These are phyloP conservation scores for Parasteatoda lunata DNA, from an alignment of 2,888 invertebrate species.

Conservation along the genomic window DNA sequence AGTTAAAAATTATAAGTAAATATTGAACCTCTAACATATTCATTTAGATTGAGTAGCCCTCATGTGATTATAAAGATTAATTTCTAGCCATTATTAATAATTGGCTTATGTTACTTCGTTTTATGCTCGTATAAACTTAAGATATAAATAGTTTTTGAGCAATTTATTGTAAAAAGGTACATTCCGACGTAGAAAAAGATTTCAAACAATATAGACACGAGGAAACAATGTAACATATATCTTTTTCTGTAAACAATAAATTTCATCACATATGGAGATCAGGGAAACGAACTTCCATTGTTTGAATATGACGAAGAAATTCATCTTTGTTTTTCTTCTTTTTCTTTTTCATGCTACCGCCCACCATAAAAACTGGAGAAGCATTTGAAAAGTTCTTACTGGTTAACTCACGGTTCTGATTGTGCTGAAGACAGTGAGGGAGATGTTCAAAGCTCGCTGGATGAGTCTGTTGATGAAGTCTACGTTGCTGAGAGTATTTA, in stretches of 20 bases:
- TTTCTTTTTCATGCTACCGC: constrained; percentile 52
- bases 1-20: too few relatives aligned
- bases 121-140: too few relatives aligned
- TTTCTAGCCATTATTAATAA: too few relatives aligned
- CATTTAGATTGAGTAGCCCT: too few relatives aligned
- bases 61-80: too few relatives aligned
- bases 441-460: constrained; percentile 34
- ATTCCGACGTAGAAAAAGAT: constrained; percentile 58
- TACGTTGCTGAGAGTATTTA: constrained; percentile 34
- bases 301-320: constrained; percentile 56
- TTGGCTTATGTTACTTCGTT: too few relatives aligned
- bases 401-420: constrained; percentile 49
- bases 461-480: constrained; percentile 50
- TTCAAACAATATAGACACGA: constrained; percentile 55
- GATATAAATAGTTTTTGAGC: background rate
- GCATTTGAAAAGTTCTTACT: constrained; percentile 49
- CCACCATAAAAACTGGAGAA: constrained; percentile 57
- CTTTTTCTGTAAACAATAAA: background rate
- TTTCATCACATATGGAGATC: constrained; percentile 61
- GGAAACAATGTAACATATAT: constrained; percentile 21
- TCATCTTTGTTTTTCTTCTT: constrained; percentile 63
- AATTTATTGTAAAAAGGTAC: constrained; percentile 62
- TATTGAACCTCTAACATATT: too few relatives aligned
- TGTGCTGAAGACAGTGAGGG: constrained; percentile 60
- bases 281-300: constrained; percentile 61